Base-by-base conservation (phyloP, 2,888 invertebrate species). In the Drosophila antonietae region DNA sequence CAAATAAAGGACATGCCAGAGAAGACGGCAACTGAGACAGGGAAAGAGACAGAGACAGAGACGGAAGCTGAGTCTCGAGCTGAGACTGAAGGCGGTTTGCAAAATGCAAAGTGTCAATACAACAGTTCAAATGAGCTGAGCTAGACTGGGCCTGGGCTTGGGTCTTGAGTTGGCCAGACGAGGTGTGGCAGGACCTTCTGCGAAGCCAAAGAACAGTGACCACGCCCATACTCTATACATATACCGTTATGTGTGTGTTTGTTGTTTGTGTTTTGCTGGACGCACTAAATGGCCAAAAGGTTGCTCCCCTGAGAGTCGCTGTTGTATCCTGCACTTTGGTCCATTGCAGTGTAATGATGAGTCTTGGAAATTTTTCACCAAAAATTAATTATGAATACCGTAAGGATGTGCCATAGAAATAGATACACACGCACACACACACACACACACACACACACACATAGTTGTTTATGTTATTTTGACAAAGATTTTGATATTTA, bases 201-300 rank as follows among this genome's bases (percentile, higher is more conserved):
- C 59, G 74, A 80, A 80, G 66, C 53, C 44, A 2, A 44, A 51
- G 35, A 39, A 46, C 57, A 62, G 28, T 28, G 52, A 49, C 71
- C 81, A 81, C 77, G 77, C 73, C 89, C 59, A 65, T 60, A 41
- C 47, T 10, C 23, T 59, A 20, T 49, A n/a, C 53, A 58, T 37
- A 37, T 72, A 57, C 73, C 84, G 82, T 78, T 83, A 73, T 73
- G 60, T 39, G 7, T 83, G 64, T 56, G 51, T 51, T 49, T 55
- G 55, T 49, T 61, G 65, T 67, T 55, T 62, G 68, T 73, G 73
- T 72, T 78, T 78, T 63, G 71, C 67, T 65, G 77, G 73, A 78
- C 86, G 80, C 86, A 90, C 88, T 90, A 90, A 91, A 91, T 90
- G 88, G 90, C 90, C 91, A 90, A 90, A 91, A 90, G 91, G 91